Percentiles rank a stretch among this genome's conserved stretches.
phyloP scores from a whole-genome alignment of 1,140 invertebrate genomes.

The Drosophila rhopaloa region DNA sequence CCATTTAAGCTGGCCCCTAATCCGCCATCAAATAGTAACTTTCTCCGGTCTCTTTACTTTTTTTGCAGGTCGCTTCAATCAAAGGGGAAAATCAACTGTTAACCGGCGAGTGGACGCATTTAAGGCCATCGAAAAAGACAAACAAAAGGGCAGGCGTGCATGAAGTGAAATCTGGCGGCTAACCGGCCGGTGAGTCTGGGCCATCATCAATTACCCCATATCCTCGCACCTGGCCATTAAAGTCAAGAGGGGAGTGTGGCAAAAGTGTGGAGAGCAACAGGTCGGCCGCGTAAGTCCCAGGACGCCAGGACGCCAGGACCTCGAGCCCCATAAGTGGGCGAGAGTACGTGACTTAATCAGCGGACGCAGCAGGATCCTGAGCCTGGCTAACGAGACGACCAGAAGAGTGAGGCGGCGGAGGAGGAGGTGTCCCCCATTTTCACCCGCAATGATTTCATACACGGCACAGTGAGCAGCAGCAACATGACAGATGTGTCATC shows the following conservation, averaged over 20 bases:
- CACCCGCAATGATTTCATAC: constrained; percentile 53
- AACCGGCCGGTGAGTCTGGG: constrained; percentile 39
- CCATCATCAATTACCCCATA: constrained; percentile 61
- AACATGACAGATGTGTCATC: constrained; percentile 79
- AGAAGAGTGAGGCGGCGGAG: not conserved
- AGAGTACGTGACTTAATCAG: constrained; percentile 76
- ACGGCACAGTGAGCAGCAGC: constrained; percentile 37
- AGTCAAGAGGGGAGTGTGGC: constrained; percentile 9
- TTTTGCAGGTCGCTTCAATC: constrained; percentile 29
- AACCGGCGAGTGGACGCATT: constrained; percentile 43
- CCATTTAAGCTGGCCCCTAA: constrained; percentile 39
- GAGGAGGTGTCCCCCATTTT: constrained; percentile 23
- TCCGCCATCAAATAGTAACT: constrained; percentile 60
- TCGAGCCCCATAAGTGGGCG: constrained; percentile 43
- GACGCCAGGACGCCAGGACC: constrained; percentile 7
- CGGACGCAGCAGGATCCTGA: constrained; percentile 42
- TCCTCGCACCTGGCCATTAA: constrained; percentile 35
- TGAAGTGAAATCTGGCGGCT: constrained; percentile 52
- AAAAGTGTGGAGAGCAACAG: constrained; percentile 49
- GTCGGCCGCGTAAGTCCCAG: constrained; percentile 34
- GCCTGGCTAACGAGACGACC: constrained; percentile 29
- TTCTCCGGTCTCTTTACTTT: constrained; percentile 22
- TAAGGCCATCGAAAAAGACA: constrained; percentile 36
- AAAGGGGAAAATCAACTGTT: constrained; percentile 37
- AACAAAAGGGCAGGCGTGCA: constrained; percentile 58